Conservation (phyloP, 2,113 vertebrate genomes). For the Caranx melampygus region DNA sequence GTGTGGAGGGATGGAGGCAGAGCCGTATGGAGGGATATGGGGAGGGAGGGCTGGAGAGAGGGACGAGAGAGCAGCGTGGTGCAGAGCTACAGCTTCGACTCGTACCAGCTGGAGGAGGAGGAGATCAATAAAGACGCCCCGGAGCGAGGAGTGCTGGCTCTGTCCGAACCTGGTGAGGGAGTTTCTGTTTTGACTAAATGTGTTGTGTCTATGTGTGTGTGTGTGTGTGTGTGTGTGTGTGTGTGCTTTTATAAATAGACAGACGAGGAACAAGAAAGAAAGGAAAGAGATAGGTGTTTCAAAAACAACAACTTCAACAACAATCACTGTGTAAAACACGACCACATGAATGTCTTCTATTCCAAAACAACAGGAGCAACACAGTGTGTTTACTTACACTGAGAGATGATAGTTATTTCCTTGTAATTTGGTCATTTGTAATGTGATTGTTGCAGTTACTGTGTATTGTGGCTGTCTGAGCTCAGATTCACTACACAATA, state of each 20-base stretch:
- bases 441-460: too few species aligned
- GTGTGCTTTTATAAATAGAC: conserved; percentile 31
- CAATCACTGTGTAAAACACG: background rate
- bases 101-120: conserved; percentile 93
- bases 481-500: too few species aligned
- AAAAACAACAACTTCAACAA: background rate
- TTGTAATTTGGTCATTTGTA: background rate
- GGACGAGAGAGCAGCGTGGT: conserved; percentile 84
- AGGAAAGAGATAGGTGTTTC: background rate
- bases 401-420: background rate
- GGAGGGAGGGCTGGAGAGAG: conserved; percentile 75
- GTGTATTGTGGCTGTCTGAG: too few species aligned
- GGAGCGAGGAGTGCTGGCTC: conserved; percentile 86
- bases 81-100: conserved; percentile 95
- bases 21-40: conserved; percentile 67
- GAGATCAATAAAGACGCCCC: conserved; percentile 84
- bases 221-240: conserved; percentile 11
- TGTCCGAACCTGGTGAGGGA: conserved; percentile 89
- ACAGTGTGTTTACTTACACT: background rate
- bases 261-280: background rate
- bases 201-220: conserved; percentile 33
- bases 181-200: conserved; percentile 14
- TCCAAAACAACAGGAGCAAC: background rate
- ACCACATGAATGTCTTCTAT: background rate
- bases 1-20: conserved; percentile 70